These are phyloP conservation scores for Dastarcus helophoroides DNA, from an alignment of 2,888 invertebrate genomes.

Conservation along the genomic window DNA sequence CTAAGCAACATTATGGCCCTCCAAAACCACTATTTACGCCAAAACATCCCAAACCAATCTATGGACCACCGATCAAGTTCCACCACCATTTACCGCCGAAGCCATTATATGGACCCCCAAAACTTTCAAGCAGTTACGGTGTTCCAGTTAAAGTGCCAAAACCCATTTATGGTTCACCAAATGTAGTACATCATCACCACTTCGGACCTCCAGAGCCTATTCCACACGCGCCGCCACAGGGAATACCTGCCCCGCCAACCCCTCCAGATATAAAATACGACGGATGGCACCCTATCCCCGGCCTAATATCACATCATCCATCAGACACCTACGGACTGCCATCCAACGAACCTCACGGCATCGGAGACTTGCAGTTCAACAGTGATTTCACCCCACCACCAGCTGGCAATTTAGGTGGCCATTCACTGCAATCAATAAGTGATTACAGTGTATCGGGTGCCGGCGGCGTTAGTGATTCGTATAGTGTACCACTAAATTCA, in stretches of 20 bases:
- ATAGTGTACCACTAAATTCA: constrained; percentile 40
- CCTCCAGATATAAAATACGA: constrained; percentile 68
- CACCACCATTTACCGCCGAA: constrained; percentile 37
- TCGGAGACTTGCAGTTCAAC: constrained; percentile 34
- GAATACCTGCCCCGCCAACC: constrained; percentile 62
- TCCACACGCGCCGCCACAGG: constrained; percentile 50
- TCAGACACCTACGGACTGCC: constrained; percentile 28
- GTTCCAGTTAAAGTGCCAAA: constrained; percentile 15
- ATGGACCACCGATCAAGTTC: constrained; percentile 32
- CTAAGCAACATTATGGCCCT: constrained; percentile 25
- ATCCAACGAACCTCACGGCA: constrained; percentile 21
- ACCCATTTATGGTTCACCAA: constrained; percentile 40
- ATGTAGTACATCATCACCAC: constrained; percentile 35
- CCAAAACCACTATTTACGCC: constrained; percentile 28
- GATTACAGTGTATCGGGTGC: constrained; percentile 5
- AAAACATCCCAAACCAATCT: constrained; percentile 25
- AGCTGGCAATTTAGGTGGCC: constrained; percentile 15
- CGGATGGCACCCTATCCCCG: constrained; percentile 79
- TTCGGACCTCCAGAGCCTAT: constrained; percentile 52
- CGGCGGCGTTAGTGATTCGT: constrained; percentile 39
- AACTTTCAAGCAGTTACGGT: constrained; percentile 20
- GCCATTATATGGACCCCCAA: constrained; percentile 23
- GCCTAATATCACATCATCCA: constrained; percentile 40
- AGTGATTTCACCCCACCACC: constrained; percentile 29
- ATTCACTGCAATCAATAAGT: constrained; percentile 12